A percentile compares a stretch with the other conserved stretches of the same genome.
These are phyloP conservation scores for Eulithis prunata DNA, from an alignment of 2,888 invertebrate genomes.

Conservation along the genomic window DNA sequence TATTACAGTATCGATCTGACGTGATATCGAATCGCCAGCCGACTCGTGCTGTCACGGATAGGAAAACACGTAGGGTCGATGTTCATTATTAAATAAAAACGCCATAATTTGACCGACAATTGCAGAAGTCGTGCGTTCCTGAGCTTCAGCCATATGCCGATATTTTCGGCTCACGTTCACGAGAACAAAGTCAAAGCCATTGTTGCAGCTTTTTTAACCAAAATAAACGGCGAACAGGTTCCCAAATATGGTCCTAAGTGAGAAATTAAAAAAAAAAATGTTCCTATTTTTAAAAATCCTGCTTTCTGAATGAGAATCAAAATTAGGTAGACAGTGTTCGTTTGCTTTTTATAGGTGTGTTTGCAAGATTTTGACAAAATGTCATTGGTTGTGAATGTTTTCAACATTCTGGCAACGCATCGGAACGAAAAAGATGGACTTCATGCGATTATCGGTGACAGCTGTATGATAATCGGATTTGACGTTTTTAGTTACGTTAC, in stretches of 20 bases:
- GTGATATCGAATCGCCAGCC: too few relatives aligned
- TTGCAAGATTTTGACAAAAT: too few relatives aligned
- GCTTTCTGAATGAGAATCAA: too few relatives aligned
- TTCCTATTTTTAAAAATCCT: neutral
- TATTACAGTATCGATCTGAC: too few relatives aligned
- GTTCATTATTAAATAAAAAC: conserved; percentile 11
- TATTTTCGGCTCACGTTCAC: conserved; percentile 10
- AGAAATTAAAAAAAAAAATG: neutral
- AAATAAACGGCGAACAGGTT: conserved; percentile 9
- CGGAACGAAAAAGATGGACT: too few relatives aligned
- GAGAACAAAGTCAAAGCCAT: conserved; percentile 16
- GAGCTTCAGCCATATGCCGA: conserved; percentile 23
- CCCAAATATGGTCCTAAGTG: neutral
- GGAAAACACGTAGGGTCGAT: neutral
- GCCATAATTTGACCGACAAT: conserved; percentile 24
- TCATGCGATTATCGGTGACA: too few relatives aligned
- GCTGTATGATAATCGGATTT: too few relatives aligned
- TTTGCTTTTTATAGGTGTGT: too few relatives aligned
- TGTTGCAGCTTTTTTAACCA: conserved; percentile 4
- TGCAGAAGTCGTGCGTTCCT: conserved; percentile 16
- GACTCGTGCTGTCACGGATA: neutral
- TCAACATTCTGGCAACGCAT: too few relatives aligned
- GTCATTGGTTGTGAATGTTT: too few relatives aligned
- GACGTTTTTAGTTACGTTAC: too few relatives aligned
- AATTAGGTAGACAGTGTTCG: too few relatives aligned